Conservation (phyloP, 2,888 invertebrate genomes). For the Caenorhabditis sinica region DNA sequence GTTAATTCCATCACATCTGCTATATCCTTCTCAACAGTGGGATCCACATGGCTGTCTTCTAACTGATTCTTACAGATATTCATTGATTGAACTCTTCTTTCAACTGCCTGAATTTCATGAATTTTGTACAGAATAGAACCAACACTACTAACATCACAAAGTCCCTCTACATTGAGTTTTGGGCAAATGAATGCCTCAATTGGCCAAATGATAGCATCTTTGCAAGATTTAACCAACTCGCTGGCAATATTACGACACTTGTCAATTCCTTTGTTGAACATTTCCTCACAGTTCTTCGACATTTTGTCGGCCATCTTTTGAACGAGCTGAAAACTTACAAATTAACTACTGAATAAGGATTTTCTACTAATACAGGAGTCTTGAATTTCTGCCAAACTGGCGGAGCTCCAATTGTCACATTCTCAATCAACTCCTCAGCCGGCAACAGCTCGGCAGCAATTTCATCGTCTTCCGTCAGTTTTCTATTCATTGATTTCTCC, state of each 20-base stretch:
- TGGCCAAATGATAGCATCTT: slow-evolving; percentile 61
- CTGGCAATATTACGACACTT: slow-evolving; percentile 69
- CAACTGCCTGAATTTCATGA: slow-evolving; percentile 41
- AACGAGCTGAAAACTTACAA: slow-evolving; percentile 62
- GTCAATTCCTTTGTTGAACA: slow-evolving; percentile 75
- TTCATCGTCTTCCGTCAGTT: slow-evolving; percentile 50
- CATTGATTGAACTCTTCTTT: slow-evolving; percentile 59
- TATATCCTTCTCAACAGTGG: slow-evolving; percentile 66
- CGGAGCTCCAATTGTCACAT: slow-evolving; percentile 43
- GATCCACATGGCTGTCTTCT: slow-evolving; percentile 52
- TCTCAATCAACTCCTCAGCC: slow-evolving; percentile 38
- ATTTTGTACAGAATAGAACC: not conserved
- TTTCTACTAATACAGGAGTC: slow-evolving; percentile 26
- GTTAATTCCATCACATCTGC: slow-evolving; percentile 72
- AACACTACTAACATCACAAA: slow-evolving; percentile 69
- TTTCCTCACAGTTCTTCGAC: slow-evolving; percentile 76
- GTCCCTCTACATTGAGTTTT: slow-evolving; percentile 68
- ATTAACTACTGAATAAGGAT: not conserved
- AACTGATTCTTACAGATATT: slow-evolving; percentile 58
- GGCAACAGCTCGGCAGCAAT: slow-evolving; percentile 44
- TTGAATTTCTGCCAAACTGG: slow-evolving; percentile 71
- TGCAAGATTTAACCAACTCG: slow-evolving; percentile 49
- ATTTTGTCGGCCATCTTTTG: slow-evolving; percentile 71
- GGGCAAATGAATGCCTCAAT: slow-evolving; percentile 59
- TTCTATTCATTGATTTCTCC: slow-evolving; percentile 63